Evolutionary conservation across 2,797 vertebrate species (phyloP), one percentile per base, ranked within the genome.

Genomic region (Betta splendens): DNA sequence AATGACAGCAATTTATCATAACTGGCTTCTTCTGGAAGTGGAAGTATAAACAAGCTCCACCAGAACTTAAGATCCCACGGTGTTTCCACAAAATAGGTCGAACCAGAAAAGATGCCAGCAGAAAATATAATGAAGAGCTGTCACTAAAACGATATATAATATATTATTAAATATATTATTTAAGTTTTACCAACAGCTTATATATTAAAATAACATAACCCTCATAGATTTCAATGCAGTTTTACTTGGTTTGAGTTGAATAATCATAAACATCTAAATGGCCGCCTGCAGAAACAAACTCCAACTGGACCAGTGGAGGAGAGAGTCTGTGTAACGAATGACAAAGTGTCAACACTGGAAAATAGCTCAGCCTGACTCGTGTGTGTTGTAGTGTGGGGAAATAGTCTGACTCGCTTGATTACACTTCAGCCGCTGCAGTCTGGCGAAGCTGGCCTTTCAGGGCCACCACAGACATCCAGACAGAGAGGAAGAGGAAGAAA

Each of bases 361-460:
- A 85, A 84, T 80, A 75, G 72, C 72, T 69, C 68, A 49, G 48
- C 66, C 36, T 58, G 64, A 61, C 47, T 23, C 8, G 61, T 57
- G 35, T 53, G 68, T 46, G 49, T 66, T 33, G 64, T 33, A 68
- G 31, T 45, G 33, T 49, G 28, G 67, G 84, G 79, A 78, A 87
- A 89, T 83, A 82, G 83, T 77, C 66, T 79, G 68, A 66, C 84
- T 69, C 67, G 70, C 81, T 89, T 88, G 87, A 90, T 90, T 90
- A 80, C 26, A 42, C 73, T 72, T 77, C 66, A 83, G 75, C 75
- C 72, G 60, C 77, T 72, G 53, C 76, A 79, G 73, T 83, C 84
- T 80, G 79, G 80, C 84, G 80, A 80, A 76, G 80, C 75, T 64
- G 83, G 90, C 85, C 87, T 91, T 89, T 89, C 79, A 43, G 67